These are phyloP conservation scores for Hexactinellida sp. DNA, from an alignment of 37 sponge, comb jelly and placozoan species.

Conservation along the genomic window DNA sequence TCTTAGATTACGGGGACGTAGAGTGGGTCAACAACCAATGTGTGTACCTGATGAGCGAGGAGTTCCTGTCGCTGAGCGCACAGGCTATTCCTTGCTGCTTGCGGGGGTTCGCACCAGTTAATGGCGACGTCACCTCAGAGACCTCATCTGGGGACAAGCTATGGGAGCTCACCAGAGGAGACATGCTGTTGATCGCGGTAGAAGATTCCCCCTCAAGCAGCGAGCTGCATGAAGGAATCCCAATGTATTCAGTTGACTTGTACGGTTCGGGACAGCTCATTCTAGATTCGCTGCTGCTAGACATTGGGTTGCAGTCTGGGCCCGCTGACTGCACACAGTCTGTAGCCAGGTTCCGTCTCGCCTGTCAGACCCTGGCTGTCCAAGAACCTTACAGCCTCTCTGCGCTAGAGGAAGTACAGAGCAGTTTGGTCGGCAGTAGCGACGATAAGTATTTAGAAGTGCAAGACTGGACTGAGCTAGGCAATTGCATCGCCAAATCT, in stretches of 20 bases:
- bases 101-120: background rate
- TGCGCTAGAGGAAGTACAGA: background rate
- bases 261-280: background rate
- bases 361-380: background rate
- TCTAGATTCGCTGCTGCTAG: background rate
- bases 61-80: background rate
- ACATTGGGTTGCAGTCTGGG: background rate
- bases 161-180: background rate
- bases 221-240: background rate
- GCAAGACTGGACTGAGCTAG: background rate
- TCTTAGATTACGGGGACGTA: slow-evolving; percentile 54
- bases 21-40: slow-evolving; percentile 35
- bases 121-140: background rate
- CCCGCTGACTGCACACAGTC: background rate
- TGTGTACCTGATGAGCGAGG: background rate
- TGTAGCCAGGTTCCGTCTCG: background rate
- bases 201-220: background rate
- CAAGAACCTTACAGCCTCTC: background rate
- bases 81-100: background rate
- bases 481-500: background rate
- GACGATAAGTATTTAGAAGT: background rate
- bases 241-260: background rate
- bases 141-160: background rate
- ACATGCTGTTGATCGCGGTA: background rate
- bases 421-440: background rate